Conservation (phyloP, 2,797 vertebrate species). For the Craterocephalus amniculus region DNA sequence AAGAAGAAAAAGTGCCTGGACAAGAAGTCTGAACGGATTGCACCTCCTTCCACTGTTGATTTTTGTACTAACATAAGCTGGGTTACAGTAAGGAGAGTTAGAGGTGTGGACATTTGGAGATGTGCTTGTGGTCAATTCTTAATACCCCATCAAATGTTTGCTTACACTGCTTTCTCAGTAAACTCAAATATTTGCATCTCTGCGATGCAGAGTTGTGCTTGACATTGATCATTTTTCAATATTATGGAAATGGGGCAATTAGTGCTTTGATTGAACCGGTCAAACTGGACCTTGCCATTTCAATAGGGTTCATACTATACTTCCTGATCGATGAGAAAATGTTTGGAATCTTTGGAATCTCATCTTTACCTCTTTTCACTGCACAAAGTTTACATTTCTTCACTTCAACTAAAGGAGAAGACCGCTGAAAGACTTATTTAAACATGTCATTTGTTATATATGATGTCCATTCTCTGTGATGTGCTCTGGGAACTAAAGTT, state of each 20-base stretch:
- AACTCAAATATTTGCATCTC: conserved; percentile 64
- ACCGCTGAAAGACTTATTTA: conserved; percentile 64
- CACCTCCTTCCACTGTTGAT: conserved; percentile 51
- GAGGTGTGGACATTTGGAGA: conserved; percentile 82
- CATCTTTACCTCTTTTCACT: conserved; percentile 84
- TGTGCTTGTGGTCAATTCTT: conserved; percentile 72
- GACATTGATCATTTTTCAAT: conserved; percentile 43
- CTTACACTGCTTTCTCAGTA: conserved; percentile 88
- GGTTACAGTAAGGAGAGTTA: conserved; percentile 64
- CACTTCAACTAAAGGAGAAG: conserved; percentile 50
- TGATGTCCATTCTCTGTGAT: conserved; percentile 67
- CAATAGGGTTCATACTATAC: conserved; percentile 90
- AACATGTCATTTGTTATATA: conserved; percentile 62
- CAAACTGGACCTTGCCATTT: conserved; percentile 81
- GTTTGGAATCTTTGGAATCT: conserved; percentile 80
- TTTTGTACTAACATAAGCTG: conserved; percentile 44
- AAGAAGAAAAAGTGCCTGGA: conserved; percentile 67
- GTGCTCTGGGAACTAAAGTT: conserved; percentile 53
- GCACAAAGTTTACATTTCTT: conserved; percentile 83
- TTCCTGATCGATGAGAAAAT: conserved; percentile 76
- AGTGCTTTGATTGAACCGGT: conserved; percentile 60
- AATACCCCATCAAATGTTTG: conserved; percentile 59
- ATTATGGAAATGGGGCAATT: conserved; percentile 48
- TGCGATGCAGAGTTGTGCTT: conserved; percentile 37
- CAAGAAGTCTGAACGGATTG: conserved; percentile 60